Percentiles rank a stretch among this genome's conserved stretches.
These are phyloP conservation scores for Pseudachorutes palmiensis DNA, from an alignment of 1,140 invertebrate genomes.

Conservation along the genomic window DNA sequence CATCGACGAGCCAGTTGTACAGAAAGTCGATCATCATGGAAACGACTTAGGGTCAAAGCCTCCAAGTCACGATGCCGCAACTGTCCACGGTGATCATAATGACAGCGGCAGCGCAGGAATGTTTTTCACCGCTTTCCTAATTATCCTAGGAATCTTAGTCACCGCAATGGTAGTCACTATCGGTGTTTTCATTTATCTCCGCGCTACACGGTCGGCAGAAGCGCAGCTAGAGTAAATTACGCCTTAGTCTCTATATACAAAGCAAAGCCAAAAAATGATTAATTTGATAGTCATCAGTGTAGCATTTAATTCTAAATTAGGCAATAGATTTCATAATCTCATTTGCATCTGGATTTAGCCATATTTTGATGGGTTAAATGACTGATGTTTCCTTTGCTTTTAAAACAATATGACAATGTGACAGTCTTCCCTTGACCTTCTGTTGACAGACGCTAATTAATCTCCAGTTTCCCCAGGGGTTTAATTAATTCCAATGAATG, in stretches of 20 bases:
- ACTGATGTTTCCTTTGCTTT: too few relatives aligned
- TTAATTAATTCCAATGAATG: too few relatives aligned
- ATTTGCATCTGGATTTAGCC: too few relatives aligned
- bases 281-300: too few relatives aligned
- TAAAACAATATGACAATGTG: too few relatives aligned
- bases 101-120: conserved; percentile 2
- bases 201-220: not conserved
- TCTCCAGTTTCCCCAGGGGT: too few relatives aligned
- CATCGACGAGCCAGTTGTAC: not conserved
- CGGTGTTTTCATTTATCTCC: not conserved
- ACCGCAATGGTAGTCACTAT: not conserved
- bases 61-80: not conserved
- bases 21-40: not conserved
- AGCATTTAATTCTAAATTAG: too few relatives aligned
- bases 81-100: not conserved
- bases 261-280: not conserved
- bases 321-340: too few relatives aligned
- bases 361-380: too few relatives aligned
- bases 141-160: not conserved
- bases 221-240: not conserved
- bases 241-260: not conserved
- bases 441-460: too few relatives aligned
- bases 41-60: not conserved
- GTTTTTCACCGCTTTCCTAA: not conserved
- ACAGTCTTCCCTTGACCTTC: too few relatives aligned